These are phyloP conservation scores for Euwallacea fornicatus DNA, from an alignment of 1,140 invertebrate genomes.

Conservation along the genomic window DNA sequence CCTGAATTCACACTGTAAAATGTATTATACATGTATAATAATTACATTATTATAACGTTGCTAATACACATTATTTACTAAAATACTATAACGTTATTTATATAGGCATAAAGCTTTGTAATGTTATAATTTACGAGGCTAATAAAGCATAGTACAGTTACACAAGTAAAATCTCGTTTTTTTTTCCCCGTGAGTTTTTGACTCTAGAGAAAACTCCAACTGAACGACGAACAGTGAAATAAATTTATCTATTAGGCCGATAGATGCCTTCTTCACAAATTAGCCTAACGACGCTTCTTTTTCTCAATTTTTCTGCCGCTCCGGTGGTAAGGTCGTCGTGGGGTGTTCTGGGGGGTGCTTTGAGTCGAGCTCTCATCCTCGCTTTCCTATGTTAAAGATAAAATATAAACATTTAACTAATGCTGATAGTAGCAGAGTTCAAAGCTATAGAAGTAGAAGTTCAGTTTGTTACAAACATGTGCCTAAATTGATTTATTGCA, in stretches of 20 bases:
- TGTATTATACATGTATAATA: slow-evolving; percentile 8
- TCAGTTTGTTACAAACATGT: too few relatives aligned
- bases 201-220: too few relatives aligned
- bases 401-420: neutral
- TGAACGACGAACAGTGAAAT: too few relatives aligned
- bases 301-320: slow-evolving; percentile 58
- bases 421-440: too few relatives aligned
- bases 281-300: slow-evolving; percentile 57
- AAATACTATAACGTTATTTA: slow-evolving; percentile 15
- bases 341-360: slow-evolving; percentile 61
- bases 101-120: slow-evolving; percentile 10
- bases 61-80: slow-evolving; percentile 15
- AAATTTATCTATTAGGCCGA: too few relatives aligned
- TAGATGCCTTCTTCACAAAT: too few relatives aligned
- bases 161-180: neutral
- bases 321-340: slow-evolving; percentile 57
- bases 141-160: slow-evolving; percentile 7
- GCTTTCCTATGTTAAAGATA: slow-evolving; percentile 49
- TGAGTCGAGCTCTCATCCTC: slow-evolving; percentile 62
- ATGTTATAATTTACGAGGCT: neutral
- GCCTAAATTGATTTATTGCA: too few relatives aligned
- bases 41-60: slow-evolving; percentile 8
- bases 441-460: neutral
- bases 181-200: too few relatives aligned
- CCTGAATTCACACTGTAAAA: neutral